phyloP scores from a whole-genome alignment of 2,113 vertebrate genomes.

The Pygathrix nemaeus region DNA sequence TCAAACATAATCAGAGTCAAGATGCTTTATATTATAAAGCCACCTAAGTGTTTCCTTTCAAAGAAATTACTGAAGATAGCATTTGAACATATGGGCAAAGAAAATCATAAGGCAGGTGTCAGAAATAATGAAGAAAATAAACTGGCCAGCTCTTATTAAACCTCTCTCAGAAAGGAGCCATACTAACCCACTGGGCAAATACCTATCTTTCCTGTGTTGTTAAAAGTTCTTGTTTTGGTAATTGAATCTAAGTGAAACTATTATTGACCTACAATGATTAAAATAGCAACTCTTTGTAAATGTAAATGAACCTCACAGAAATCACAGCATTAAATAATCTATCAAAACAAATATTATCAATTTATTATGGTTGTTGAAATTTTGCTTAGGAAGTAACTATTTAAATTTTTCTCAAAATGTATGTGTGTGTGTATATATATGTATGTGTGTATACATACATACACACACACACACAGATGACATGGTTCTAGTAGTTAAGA shows the following conservation, averaged over 20 bases:
- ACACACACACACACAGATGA: neutral
- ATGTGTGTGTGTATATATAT: no score
- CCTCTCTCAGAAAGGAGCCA: neutral
- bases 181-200: neutral
- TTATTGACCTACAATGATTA: neutral
- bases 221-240: slow-evolving; percentile 10
- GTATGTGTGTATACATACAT: rapidly evolving
- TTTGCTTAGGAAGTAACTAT: neutral
- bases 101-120: neutral
- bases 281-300: neutral
- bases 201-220: neutral
- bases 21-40: neutral
- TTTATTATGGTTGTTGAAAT: neutral
- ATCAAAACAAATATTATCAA: neutral
- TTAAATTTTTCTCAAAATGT: neutral
- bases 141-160: neutral
- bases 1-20: neutral
- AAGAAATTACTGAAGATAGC: neutral
- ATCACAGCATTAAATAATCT: neutral
- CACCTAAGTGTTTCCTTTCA: neutral
- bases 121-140: slow-evolving; percentile 24
- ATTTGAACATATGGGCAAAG: neutral
- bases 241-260: neutral
- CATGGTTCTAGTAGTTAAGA: neutral
- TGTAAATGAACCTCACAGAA: neutral